Percentiles rank a stretch among this genome's conserved stretches.
phyloP scores from a whole-genome alignment of 2,797 vertebrate genomes.

The Poeciliopsis paucimaculata region DNA sequence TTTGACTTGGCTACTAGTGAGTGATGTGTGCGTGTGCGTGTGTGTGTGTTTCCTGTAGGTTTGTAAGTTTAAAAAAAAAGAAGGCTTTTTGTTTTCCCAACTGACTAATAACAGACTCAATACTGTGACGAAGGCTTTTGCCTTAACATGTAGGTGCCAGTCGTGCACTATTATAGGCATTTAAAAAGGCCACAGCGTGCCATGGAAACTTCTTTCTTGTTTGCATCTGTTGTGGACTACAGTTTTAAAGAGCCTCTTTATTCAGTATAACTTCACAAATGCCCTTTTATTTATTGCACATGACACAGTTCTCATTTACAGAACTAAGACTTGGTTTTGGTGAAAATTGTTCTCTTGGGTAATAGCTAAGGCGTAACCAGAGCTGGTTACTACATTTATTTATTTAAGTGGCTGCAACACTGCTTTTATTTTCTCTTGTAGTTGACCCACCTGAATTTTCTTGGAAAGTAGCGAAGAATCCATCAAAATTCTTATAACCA shows the following conservation, averaged over 20 bases:
- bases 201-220: slow-evolving; percentile 43
- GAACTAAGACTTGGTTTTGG: background rate
- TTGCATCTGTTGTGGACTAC: slow-evolving; percentile 31
- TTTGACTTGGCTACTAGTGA: slow-evolving; percentile 25
- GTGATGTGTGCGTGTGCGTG: background rate
- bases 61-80: slow-evolving; percentile 19
- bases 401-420: background rate
- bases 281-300: background rate
- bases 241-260: slow-evolving; percentile 22
- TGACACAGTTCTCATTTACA: background rate
- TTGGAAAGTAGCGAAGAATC: slow-evolving; percentile 93
- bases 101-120: slow-evolving; percentile 14
- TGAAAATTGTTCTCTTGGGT: background rate
- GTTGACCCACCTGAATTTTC: slow-evolving; percentile 88
- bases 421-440: background rate
- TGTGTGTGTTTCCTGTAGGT: slow-evolving; percentile 1
- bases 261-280: slow-evolving; percentile 12
- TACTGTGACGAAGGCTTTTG: slow-evolving; percentile 27
- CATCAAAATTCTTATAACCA: slow-evolving; percentile 97
- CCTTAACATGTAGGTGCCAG: slow-evolving; percentile 25
- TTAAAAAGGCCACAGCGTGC: slow-evolving; percentile 30
- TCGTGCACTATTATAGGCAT: slow-evolving; percentile 27
- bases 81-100: slow-evolving; percentile 32
- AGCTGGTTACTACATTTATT: background rate
- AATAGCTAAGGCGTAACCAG: background rate